phyloP scores from a whole-genome alignment of 1,140 invertebrate species.

The Drosophila azteca region DNA sequence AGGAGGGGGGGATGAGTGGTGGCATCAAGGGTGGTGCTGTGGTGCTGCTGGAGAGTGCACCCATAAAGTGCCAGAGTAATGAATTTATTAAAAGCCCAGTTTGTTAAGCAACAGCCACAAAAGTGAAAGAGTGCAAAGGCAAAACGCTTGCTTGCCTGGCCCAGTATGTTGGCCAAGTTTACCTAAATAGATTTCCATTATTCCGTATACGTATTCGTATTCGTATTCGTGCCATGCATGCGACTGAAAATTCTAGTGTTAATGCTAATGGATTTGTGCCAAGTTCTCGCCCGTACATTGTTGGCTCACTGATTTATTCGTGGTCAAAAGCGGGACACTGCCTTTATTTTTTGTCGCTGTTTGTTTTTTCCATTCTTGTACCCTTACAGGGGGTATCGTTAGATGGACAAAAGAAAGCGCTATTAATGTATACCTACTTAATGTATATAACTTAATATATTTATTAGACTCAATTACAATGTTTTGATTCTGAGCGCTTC shows the following conservation, averaged over 20 bases:
- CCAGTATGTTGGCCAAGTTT: constrained; percentile 77
- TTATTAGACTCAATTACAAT: no score
- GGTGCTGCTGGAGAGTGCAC: not conserved
- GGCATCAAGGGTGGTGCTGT: no score
- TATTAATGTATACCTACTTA: no score
- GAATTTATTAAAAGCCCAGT: constrained; percentile 78
- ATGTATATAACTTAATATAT: no score
- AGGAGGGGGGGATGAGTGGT: not conserved
- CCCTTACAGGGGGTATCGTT: no score
- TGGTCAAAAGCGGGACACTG: constrained; percentile 51
- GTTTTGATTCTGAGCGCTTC: no score
- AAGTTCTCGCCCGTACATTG: constrained; percentile 59
- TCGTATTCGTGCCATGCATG: constrained; percentile 47
- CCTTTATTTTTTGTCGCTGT: constrained; percentile 25
- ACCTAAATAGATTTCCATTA: constrained; percentile 69
- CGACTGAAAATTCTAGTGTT: constrained; percentile 60
- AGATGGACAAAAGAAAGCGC: no score
- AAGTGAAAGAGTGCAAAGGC: constrained; percentile 4
- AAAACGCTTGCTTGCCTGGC: constrained; percentile 41
- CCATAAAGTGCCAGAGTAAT: constrained; percentile 68
- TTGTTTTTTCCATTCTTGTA: constrained; percentile 44
- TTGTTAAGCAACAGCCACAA: constrained; percentile 36
- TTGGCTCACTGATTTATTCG: constrained; percentile 68
- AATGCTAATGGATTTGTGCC: constrained; percentile 82
- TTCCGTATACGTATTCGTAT: not conserved